Percentiles rank a stretch among this genome's conserved stretches.
These are phyloP conservation scores for Lissocephala sabroskyi DNA, from an alignment of 2,888 invertebrate genomes.

Conservation along the genomic window DNA sequence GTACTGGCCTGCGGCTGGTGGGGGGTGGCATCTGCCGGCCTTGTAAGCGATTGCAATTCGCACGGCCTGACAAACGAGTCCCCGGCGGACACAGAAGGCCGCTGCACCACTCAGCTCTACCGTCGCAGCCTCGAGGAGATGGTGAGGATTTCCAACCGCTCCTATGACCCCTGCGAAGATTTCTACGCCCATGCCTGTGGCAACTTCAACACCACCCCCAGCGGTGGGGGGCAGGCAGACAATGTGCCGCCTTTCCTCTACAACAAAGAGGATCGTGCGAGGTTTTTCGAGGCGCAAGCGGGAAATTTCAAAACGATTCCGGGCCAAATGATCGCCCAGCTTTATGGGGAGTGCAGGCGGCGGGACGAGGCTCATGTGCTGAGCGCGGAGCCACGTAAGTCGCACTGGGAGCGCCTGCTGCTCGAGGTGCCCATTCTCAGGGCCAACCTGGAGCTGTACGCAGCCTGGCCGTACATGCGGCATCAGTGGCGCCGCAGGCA, in stretches of 20 bases:
- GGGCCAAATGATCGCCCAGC: conserved; percentile 45
- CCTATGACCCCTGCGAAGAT: conserved; percentile 53
- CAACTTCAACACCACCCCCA: conserved; percentile 25
- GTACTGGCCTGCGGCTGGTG: no score
- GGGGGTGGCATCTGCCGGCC: no score
- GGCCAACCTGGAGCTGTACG: conserved; percentile 24
- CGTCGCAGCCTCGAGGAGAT: conserved; percentile 50
- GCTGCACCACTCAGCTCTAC: conserved; percentile 43
- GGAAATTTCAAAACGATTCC: conserved; percentile 46
- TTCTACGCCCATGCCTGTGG: conserved; percentile 68
- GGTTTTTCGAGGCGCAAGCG: conserved; percentile 52
- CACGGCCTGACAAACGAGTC: no score
- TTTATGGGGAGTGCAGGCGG: conserved; percentile 54
- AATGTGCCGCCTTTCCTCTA: conserved; percentile 60
- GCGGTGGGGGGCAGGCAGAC: conserved; percentile 13
- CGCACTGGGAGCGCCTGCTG: conserved; percentile 42
- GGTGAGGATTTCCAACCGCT: conserved; percentile 42
- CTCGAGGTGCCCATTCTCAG: conserved; percentile 50
- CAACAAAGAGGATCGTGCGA: conserved; percentile 62
- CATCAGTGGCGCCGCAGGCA: conserved; percentile 51
- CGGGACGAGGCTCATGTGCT: conserved; percentile 13
- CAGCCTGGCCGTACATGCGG: conserved; percentile 58
- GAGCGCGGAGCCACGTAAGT: not conserved
- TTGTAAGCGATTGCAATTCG: no score
- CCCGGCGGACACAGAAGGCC: no score